These are phyloP conservation scores for Poeciliopsis paucimaculata DNA, from an alignment of 2,797 vertebrate species.

Conservation along the genomic window DNA sequence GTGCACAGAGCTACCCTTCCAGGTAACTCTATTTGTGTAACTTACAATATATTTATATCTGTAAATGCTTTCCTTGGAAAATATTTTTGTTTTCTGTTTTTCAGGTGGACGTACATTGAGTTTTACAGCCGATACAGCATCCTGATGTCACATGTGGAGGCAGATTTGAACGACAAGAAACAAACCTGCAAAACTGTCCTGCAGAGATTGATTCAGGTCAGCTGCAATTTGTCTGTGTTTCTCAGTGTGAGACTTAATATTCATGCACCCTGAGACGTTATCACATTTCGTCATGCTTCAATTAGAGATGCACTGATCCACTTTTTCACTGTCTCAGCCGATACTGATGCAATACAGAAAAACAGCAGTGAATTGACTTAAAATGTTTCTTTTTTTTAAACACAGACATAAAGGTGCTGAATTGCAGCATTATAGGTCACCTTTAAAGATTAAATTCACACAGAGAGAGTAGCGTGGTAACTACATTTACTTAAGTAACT, in stretches of 20 bases:
- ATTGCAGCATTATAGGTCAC: too few relatives aligned
- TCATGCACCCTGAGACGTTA: background rate
- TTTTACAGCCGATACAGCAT: slow-evolving; percentile 96
- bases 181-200: slow-evolving; percentile 90
- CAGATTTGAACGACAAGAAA: slow-evolving; percentile 86
- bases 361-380: too few relatives aligned
- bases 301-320: too few relatives aligned
- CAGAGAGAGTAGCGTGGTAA: too few relatives aligned
- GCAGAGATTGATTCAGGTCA: slow-evolving; percentile 91
- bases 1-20: slow-evolving; percentile 97
- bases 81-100: slow-evolving; percentile 16
- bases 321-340: too few relatives aligned
- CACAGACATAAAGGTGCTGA: too few relatives aligned
- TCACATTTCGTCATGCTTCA: background rate
- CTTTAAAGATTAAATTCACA: too few relatives aligned
- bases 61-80: background rate
- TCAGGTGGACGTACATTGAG: slow-evolving; percentile 96
- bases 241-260: background rate
- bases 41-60: background rate
- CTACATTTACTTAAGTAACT: too few relatives aligned
- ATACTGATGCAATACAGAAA: too few relatives aligned
- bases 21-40: slow-evolving; percentile 72
- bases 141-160: slow-evolving; percentile 90
- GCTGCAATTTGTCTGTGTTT: slow-evolving; percentile 14
- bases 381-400: too few relatives aligned